A percentile compares a stretch with the other conserved stretches of the same genome.
These are phyloP conservation scores for Poeciliopsis turneri DNA, from an alignment of 2,797 vertebrate genomes.

Conservation along the genomic window DNA sequence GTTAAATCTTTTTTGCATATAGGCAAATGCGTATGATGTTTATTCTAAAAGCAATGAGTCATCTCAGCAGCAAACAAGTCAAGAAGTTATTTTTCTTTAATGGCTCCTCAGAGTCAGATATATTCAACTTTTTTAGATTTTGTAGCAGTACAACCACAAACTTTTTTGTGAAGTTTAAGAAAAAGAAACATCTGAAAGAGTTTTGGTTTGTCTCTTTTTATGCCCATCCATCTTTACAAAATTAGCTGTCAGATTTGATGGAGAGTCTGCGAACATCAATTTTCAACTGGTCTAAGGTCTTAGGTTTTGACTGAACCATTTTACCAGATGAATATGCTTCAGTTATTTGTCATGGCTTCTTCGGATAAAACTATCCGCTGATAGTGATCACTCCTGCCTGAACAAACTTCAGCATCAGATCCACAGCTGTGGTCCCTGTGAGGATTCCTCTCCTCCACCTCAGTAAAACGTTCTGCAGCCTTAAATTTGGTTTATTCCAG, in stretches of 20 bases:
- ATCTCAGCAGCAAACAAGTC: slow-evolving; percentile 4
- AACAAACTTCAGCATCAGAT: background rate
- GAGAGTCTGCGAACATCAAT: background rate
- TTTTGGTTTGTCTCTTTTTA: background rate
- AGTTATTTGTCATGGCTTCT: background rate
- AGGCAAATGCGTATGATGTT: slow-evolving; percentile 1
- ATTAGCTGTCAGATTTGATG: background rate
- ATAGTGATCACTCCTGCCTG: background rate
- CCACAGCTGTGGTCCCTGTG: background rate
- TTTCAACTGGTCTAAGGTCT: background rate
- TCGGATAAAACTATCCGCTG: background rate
- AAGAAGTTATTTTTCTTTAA: background rate
- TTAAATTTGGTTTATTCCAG: background rate
- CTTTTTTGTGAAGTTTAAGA: background rate
- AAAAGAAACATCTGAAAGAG: background rate
- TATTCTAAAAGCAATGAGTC: slow-evolving; percentile 12
- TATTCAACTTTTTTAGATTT: background rate
- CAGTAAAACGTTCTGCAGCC: background rate
- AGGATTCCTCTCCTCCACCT: background rate
- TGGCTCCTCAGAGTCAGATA: background rate
- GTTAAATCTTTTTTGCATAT: background rate
- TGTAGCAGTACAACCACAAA: background rate
- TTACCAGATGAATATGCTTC: background rate
- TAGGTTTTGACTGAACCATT: background rate
- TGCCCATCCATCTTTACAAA: background rate